These are phyloP conservation scores for Spea bombifrons DNA, from an alignment of 2,113 vertebrate species.

Conservation along the genomic window DNA sequence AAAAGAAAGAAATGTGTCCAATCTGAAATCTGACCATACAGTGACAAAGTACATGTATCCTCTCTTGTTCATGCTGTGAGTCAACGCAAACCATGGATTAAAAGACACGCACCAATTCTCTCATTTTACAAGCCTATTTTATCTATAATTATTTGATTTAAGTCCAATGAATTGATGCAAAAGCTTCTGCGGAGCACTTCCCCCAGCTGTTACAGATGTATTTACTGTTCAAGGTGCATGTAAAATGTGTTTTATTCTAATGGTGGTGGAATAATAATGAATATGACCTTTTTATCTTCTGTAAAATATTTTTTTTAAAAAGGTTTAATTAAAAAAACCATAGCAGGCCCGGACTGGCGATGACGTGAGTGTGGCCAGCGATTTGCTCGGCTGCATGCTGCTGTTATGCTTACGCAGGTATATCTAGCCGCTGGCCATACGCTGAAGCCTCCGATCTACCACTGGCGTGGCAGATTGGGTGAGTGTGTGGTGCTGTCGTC, in stretches of 20 bases:
- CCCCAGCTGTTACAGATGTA: not conserved
- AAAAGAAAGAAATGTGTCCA: conserved; percentile 40
- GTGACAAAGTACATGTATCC: conserved; percentile 24
- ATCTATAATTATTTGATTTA: conserved; percentile 45
- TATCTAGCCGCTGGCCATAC: no score
- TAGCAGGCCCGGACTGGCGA: no score
- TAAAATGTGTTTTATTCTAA: not conserved
- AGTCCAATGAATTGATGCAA: conserved; percentile 21
- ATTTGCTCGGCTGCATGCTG: no score
- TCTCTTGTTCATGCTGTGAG: conserved; percentile 29
- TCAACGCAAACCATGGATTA: conserved; percentile 24
- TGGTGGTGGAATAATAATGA: not conserved
- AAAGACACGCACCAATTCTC: conserved; percentile 37
- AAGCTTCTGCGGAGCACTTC: not conserved
- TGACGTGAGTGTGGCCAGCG: no score
- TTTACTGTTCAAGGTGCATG: conserved; percentile 9
- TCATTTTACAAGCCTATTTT: conserved; percentile 41
- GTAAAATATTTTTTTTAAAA: not conserved
- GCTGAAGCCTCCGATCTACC: no score
- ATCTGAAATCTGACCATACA: conserved; percentile 10
- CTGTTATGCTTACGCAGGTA: no score
- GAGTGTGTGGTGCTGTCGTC: no score
- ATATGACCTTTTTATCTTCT: not conserved
- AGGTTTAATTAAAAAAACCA: no score
- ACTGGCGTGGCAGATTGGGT: no score